A percentile compares a stretch with the other conserved stretches of the same genome.
Conservation (phyloP, 2,888 invertebrate species). For the Drosophila eohydei region DNA sequence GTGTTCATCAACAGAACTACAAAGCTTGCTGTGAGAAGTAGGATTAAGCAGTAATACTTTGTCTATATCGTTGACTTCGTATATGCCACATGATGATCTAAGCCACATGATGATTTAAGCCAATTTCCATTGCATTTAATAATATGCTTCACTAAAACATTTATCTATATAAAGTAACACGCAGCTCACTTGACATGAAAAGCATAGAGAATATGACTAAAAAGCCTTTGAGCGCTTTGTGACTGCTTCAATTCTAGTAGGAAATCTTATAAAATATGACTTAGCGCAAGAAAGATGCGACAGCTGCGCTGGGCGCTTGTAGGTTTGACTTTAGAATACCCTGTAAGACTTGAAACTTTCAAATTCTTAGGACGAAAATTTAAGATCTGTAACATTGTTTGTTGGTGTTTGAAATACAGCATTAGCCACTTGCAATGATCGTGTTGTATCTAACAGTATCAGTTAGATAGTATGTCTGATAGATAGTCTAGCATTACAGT, state of each 20-base stretch:
- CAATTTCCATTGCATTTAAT: background rate
- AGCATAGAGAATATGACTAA: background rate
- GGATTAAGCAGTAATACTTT: background rate
- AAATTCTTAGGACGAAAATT: background rate
- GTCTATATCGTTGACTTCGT: background rate
- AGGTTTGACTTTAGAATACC: constrained; percentile 4
- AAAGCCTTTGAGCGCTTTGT: constrained; percentile 5
- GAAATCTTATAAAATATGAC: constrained; percentile 6
- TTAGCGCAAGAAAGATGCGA: background rate
- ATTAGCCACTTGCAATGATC: background rate
- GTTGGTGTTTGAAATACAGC: background rate
- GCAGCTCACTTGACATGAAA: background rate
- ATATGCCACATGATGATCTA: background rate
- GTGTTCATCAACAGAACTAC: background rate
- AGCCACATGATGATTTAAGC: too few species aligned
- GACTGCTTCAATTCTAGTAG: constrained; percentile 5
- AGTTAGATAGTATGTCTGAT: background rate
- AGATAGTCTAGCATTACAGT: background rate
- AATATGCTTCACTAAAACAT: background rate
- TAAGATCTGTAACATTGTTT: too few species aligned
- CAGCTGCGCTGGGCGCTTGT: background rate
- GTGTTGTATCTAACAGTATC: too few species aligned
- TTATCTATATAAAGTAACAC: background rate
- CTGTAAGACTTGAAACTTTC: background rate
- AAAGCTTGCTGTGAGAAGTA: background rate